Conservation (phyloP, 2,888 invertebrate genomes). For the Sericinus montela region DNA sequence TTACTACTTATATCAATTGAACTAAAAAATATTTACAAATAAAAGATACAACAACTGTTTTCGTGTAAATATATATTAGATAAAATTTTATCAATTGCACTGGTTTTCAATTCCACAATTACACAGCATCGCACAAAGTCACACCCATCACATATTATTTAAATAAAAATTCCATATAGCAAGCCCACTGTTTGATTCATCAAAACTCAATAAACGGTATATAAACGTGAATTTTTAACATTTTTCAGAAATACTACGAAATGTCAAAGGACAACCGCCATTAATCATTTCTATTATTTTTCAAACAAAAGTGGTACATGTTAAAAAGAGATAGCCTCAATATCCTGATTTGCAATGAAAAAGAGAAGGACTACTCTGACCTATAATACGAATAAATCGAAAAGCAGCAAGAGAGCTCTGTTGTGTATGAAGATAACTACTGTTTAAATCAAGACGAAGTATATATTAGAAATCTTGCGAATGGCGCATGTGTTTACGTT, state of each 20-base stretch:
- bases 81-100: conserved; percentile 4
- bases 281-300: conserved; percentile 48
- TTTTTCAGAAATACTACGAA: conserved; percentile 41
- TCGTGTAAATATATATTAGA: conserved; percentile 10
- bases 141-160: conserved; percentile 21
- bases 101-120: conserved; percentile 17
- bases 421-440: not conserved
- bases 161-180: conserved; percentile 20
- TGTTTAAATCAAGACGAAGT: conserved; percentile 26
- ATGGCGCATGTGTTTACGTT: conserved; percentile 65
- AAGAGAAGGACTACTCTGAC: conserved; percentile 31
- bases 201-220: conserved; percentile 37
- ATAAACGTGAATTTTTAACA: conserved; percentile 39
- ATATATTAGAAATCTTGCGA: conserved; percentile 32
- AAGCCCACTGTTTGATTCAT: conserved; percentile 52
- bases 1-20: not conserved
- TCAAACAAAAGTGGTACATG: conserved; percentile 28
- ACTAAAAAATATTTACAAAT: not conserved
- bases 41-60: conserved; percentile 4
- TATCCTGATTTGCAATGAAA: conserved; percentile 22
- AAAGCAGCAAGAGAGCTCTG: conserved; percentile 23
- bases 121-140: conserved; percentile 20
- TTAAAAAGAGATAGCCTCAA: conserved; percentile 38
- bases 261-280: conserved; percentile 66
- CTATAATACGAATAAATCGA: conserved; percentile 36